phyloP scores from a whole-genome alignment of 1,140 invertebrate species.

The Lordiphosa mommai region DNA sequence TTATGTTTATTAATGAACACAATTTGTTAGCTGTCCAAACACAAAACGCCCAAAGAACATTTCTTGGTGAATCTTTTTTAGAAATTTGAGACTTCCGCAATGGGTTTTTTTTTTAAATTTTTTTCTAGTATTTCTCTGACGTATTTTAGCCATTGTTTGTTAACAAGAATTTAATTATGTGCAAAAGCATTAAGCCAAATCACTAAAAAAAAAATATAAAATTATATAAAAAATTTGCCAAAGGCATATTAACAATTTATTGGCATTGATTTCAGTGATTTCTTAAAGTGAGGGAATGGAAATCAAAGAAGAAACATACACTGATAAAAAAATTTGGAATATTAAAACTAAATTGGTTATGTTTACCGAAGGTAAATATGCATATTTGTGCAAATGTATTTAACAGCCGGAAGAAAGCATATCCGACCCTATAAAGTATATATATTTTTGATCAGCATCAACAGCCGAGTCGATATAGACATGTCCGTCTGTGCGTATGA shows the following conservation, averaged over 20 bases:
- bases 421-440: too few relatives aligned
- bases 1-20: conserved; percentile 29
- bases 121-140: conserved; percentile 11
- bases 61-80: conserved; percentile 7
- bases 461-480: too few relatives aligned
- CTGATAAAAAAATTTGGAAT: too few relatives aligned
- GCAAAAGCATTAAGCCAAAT: conserved; percentile 17
- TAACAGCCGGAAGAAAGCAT: too few relatives aligned
- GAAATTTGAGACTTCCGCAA: conserved; percentile 54
- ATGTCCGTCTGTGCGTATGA: too few relatives aligned
- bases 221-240: conserved; percentile 17
- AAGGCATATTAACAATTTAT: conserved; percentile 28
- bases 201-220: conserved; percentile 20
- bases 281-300: too few relatives aligned
- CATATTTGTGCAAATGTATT: too few relatives aligned
- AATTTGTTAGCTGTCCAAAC: conserved; percentile 25
- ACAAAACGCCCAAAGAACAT: conserved; percentile 2
- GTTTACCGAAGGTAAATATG: too few relatives aligned
- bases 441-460: too few relatives aligned
- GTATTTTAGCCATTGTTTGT: conserved; percentile 42
- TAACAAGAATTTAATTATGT: conserved; percentile 64
- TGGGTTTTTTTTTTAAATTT: conserved; percentile 11
- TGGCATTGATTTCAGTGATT: conserved; percentile 7
- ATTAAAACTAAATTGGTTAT: too few relatives aligned
- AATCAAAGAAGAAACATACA: too few relatives aligned